These are phyloP conservation scores for human (Homo sapiens) DNA, from an alignment of 2,113 vertebrate species.

Conservation along the genomic window DNA sequence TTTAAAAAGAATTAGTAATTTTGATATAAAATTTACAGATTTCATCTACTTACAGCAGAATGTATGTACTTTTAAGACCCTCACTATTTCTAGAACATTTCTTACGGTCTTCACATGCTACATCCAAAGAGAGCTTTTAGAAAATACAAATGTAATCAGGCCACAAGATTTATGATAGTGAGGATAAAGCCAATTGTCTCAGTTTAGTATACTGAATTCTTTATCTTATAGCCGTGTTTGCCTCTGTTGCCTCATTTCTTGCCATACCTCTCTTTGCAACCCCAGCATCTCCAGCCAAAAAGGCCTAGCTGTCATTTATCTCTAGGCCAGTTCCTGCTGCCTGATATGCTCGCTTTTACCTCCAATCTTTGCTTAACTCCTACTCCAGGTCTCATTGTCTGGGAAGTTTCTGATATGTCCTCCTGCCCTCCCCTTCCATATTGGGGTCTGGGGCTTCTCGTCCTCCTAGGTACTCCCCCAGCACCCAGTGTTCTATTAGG, in stretches of 20 bases:
- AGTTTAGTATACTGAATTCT: background rate
- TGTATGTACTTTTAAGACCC: background rate
- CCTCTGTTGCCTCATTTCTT: background rate
- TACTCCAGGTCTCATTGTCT: background rate
- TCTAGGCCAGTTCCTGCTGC: background rate
- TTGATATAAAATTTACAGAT: background rate
- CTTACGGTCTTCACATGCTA: background rate
- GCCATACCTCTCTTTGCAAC: background rate
- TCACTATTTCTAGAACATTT: constrained; percentile 35
- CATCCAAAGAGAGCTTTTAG: background rate
- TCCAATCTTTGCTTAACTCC: background rate
- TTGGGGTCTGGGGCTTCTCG: background rate
- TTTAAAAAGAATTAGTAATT: background rate
- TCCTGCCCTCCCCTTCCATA: background rate
- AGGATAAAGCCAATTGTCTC: background rate
- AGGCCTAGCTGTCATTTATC: background rate
- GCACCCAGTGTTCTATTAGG: background rate
- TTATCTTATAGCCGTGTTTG: background rate
- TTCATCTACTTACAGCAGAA: background rate
- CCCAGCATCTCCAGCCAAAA: background rate
- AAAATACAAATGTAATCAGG: background rate
- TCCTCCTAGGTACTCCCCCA: background rate
- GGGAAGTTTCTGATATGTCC: background rate
- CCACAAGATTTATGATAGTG: background rate
- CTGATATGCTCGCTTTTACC: background rate